These are phyloP conservation scores for Octodonta nipae DNA, from an alignment of 2,888 invertebrate species.

Conservation along the genomic window DNA sequence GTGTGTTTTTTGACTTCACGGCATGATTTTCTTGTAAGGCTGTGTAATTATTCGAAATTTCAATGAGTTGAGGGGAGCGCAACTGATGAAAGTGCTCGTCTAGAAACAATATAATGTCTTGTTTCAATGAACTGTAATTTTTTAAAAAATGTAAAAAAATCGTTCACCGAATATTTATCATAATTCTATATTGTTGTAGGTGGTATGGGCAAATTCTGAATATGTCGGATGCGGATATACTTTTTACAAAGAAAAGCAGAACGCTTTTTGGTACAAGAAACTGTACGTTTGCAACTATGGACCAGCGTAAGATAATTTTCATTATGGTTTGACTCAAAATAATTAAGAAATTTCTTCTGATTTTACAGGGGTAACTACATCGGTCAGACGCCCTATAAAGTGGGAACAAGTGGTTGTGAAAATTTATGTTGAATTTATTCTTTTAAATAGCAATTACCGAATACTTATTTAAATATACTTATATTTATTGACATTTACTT, in stretches of 20 bases:
- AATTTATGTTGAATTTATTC: background rate
- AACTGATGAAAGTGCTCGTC: too few relatives aligned
- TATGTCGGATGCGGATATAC: conserved; percentile 20
- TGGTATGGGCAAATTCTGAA: conserved; percentile 19
- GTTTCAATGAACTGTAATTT: too few relatives aligned
- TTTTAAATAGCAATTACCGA: too few relatives aligned
- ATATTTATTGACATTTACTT: too few relatives aligned
- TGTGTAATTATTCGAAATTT: too few relatives aligned
- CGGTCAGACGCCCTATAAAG: background rate
- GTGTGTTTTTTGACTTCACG: too few relatives aligned
- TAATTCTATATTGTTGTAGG: conserved; percentile 12
- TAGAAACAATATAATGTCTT: too few relatives aligned
- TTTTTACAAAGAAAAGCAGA: conserved; percentile 8
- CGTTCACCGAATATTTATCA: too few relatives aligned
- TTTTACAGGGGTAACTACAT: background rate
- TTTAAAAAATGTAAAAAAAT: too few relatives aligned
- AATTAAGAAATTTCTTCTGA: background rate
- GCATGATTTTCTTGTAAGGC: too few relatives aligned
- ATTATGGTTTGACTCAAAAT: background rate
- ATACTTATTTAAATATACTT: too few relatives aligned
- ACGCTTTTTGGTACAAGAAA: conserved; percentile 12
- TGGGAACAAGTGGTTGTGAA: background rate
- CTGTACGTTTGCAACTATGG: conserved; percentile 19
- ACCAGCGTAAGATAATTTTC: conserved; percentile 13
- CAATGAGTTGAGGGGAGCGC: too few relatives aligned